Evolutionary conservation across 2,888 invertebrate species (phyloP).

Genomic region (Neocrepidodera transversa): DNA sequence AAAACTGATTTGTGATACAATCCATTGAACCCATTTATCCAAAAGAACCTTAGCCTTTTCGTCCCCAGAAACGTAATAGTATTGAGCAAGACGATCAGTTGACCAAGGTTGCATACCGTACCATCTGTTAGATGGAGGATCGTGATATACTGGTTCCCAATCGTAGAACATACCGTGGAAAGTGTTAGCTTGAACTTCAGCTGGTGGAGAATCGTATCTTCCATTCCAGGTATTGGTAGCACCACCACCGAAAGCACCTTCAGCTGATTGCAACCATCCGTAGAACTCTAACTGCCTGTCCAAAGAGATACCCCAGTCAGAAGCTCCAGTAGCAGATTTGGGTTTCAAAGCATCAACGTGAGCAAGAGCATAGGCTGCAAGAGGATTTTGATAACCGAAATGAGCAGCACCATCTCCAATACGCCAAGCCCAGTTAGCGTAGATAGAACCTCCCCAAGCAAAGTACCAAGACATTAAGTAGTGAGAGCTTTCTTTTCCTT

Average conservation of each 20-base stretch:
- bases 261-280: constrained; percentile 40
- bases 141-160: constrained; percentile 47
- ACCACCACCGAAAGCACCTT: constrained; percentile 46
- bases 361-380: constrained; percentile 42
- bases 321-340: constrained; percentile 40
- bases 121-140: constrained; percentile 49
- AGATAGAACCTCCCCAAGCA: constrained; percentile 44
- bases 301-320: constrained; percentile 43
- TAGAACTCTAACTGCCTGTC: constrained; percentile 46
- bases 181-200: constrained; percentile 38
- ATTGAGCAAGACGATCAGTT: constrained; percentile 44
- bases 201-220: constrained; percentile 41
- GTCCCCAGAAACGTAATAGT: constrained; percentile 44
- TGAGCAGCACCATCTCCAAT: constrained; percentile 46
- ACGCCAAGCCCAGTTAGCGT: constrained; percentile 45
- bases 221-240: constrained; percentile 47
- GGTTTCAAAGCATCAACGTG: constrained; percentile 40
- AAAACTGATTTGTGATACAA: constrained; percentile 36
- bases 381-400: constrained; percentile 46
- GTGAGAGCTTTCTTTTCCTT: constrained; percentile 44
- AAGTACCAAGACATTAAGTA: constrained; percentile 45
- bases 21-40: constrained; percentile 45
- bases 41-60: constrained; percentile 37
- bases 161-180: constrained; percentile 48
- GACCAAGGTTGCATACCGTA: constrained; percentile 48